Evolutionary conservation across 2,797 vertebrate genomes (phyloP).

Genomic region (Coracias cyanogaster): DNA sequence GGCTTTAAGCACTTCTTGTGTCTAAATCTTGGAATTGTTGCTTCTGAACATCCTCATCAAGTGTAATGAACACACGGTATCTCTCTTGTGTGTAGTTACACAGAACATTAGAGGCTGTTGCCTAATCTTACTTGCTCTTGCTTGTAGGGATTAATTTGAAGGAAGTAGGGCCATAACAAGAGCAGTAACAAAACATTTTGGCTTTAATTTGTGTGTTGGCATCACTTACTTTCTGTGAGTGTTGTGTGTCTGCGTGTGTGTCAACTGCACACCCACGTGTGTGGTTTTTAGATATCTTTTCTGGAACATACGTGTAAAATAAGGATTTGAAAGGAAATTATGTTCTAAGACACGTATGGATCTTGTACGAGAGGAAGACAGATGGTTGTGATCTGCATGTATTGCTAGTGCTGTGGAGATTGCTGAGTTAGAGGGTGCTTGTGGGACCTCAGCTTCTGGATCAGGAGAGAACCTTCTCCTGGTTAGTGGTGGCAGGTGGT

Average conservation of each 20-base stretch:
- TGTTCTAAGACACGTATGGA: not conserved
- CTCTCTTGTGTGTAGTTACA: not conserved
- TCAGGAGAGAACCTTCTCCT: not conserved
- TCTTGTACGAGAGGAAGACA: not conserved
- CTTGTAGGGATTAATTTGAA: not conserved
- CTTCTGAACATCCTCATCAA: rapidly evolving
- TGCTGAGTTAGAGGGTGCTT: rapidly evolving
- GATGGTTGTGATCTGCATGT: rapidly evolving
- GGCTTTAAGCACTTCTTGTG: not conserved
- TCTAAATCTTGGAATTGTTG: not conserved
- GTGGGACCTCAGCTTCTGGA: not conserved
- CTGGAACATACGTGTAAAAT: not conserved
- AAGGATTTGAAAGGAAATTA: not conserved
- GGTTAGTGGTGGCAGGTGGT: not conserved
- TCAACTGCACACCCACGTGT: not conserved
- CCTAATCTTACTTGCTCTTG: not conserved
- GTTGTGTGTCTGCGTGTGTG: rapidly evolving
- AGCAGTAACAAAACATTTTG: not conserved
- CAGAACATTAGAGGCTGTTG: not conserved
- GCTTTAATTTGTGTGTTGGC: not conserved
- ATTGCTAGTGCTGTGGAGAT: not conserved
- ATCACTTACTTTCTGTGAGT: not conserved
- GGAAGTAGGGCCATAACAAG: not conserved
- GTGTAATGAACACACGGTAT: rapidly evolving
- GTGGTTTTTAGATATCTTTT: not conserved